Evolutionary conservation across 2,113 vertebrate genomes (phyloP).

Genomic region (Lophius piscatorius): DNA sequence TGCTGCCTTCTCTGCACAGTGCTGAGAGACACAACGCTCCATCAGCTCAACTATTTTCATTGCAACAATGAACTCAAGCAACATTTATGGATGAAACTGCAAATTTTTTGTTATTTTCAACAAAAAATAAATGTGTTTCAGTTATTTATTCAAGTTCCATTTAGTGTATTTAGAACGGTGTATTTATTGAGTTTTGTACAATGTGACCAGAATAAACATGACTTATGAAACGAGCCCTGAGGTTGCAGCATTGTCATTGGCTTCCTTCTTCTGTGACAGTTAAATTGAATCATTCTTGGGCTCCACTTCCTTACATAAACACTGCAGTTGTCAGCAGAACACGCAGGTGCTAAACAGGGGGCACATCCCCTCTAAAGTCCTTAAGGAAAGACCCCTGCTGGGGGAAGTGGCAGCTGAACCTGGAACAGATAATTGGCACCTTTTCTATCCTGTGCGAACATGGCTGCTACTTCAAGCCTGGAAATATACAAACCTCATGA

Average conservation of each 20-base stretch:
- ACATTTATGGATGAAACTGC: conserved; percentile 6
- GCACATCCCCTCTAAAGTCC: conserved; percentile 65
- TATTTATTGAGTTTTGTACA: conserved; percentile 66
- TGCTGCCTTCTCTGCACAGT: conserved; percentile 35
- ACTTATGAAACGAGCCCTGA: conserved; percentile 38
- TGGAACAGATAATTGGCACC: conserved; percentile 52
- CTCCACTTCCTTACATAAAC: conserved; percentile 53
- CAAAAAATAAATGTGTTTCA: conserved; percentile 21
- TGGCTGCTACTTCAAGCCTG: conserved; percentile 8
- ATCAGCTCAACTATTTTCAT: conserved; percentile 34
- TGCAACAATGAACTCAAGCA: conserved; percentile 62
- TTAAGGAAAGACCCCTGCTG: conserved; percentile 72
- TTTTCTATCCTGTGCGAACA: conserved; percentile 59
- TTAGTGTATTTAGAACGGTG: conserved; percentile 48
- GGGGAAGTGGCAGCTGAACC: conserved; percentile 53
- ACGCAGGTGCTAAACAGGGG: conserved; percentile 63
- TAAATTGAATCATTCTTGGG: not conserved
- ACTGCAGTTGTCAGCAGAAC: conserved; percentile 49
- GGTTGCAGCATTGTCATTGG: not conserved
- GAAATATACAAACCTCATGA: not conserved
- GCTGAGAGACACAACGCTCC: conserved; percentile 24
- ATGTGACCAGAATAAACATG: conserved; percentile 53
- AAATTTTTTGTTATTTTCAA: conserved; percentile 50
- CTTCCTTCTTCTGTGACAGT: not conserved
- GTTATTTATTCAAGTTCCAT: not conserved